Evolutionary conservation across 2,888 invertebrate species (phyloP).

Genomic region (Therioaphis trifolii): DNA sequence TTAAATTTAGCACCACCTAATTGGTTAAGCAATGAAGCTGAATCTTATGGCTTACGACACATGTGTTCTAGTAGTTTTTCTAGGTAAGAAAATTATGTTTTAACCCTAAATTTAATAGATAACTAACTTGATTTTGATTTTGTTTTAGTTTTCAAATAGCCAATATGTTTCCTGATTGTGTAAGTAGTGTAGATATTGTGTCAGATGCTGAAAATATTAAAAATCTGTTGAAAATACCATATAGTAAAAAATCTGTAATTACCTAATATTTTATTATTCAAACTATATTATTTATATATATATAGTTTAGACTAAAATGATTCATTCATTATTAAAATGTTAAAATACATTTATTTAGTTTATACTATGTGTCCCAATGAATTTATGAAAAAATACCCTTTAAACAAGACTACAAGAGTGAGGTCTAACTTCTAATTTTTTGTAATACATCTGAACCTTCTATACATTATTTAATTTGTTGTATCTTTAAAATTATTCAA

Average conservation of each 20-base stretch:
- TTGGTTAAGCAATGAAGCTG: conserved; percentile 84
- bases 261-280: not conserved
- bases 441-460: too few species aligned
- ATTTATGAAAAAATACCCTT: too few species aligned
- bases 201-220: conserved; percentile 95
- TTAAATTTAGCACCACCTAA: conserved; percentile 89
- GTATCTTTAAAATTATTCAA: too few species aligned
- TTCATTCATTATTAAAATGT: too few species aligned
- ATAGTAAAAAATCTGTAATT: conserved; percentile 77
- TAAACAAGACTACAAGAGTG: too few species aligned
- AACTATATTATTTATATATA: not conserved
- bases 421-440: too few species aligned
- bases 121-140: not conserved
- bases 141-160: conserved; percentile 86
- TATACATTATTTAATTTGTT: too few species aligned
- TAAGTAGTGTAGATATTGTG: conserved; percentile 92
- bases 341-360: too few species aligned
- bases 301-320: too few species aligned
- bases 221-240: conserved; percentile 88
- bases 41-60: conserved; percentile 82
- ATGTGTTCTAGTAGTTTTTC: conserved; percentile 81
- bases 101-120: not conserved
- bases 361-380: too few species aligned
- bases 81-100: conserved; percentile 71
- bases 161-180: conserved; percentile 90